These are phyloP conservation scores for Tribolium castaneum DNA, from an alignment of 1,140 invertebrate genomes.

Conservation along the genomic window DNA sequence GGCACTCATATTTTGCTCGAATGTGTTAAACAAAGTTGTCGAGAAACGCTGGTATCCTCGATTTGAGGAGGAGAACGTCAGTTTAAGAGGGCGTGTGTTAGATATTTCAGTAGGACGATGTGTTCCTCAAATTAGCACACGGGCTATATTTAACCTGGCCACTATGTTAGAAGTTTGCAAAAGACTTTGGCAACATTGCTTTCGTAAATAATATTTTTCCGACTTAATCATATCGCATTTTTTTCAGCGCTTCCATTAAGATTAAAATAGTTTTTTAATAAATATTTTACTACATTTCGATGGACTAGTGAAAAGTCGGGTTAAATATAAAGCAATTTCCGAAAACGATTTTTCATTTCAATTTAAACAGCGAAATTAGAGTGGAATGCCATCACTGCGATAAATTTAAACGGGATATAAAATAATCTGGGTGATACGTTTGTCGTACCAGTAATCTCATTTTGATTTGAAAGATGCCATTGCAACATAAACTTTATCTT, in stretches of 20 bases:
- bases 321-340: neutral
- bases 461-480: constrained; percentile 10
- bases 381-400: constrained; percentile 14
- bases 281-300: constrained; percentile 17
- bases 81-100: constrained; percentile 54
- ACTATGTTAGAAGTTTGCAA: constrained; percentile 55
- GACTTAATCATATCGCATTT: constrained; percentile 49
- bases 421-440: constrained; percentile 12
- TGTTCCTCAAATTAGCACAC: constrained; percentile 57
- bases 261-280: constrained; percentile 30
- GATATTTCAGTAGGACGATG: constrained; percentile 59
- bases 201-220: constrained; percentile 56
- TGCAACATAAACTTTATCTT: constrained; percentile 18
- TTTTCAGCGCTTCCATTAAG: constrained; percentile 32
- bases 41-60: constrained; percentile 19
- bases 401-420: constrained; percentile 21
- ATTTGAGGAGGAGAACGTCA: constrained; percentile 44
- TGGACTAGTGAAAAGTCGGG: neutral
- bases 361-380: constrained; percentile 8
- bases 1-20: constrained; percentile 18
- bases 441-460: constrained; percentile 22
- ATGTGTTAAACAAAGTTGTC: constrained; percentile 5
- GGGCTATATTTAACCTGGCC: constrained; percentile 56
- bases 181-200: constrained; percentile 49
- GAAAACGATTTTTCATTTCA: constrained; percentile 4